Evolutionary conservation across 1,140 invertebrate species (phyloP), one percentile per base, ranked within the genome.

Genomic region (Cepaea nemoralis): DNA sequence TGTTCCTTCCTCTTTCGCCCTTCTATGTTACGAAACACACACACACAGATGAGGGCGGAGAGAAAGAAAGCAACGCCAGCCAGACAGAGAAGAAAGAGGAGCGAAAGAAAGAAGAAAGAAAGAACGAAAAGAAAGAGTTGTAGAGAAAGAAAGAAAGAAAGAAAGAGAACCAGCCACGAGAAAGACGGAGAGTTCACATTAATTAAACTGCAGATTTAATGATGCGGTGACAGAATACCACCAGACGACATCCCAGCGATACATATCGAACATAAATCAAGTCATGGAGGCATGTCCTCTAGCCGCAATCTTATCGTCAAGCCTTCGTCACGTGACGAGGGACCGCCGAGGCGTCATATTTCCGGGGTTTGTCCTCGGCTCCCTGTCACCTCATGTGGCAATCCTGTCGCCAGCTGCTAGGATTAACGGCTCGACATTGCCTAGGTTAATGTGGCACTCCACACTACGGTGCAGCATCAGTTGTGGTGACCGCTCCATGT

Each of bases 181-280:
- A n/a, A 40, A 73, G 39, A 73, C 12, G 39, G 37, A 73, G 70
- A 73, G 37, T n/a, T n/a, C n/a, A n/a, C n/a, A n/a, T n/a, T n/a
- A n/a, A n/a, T n/a, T n/a, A n/a, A n/a, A n/a, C n/a, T n/a, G n/a
- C n/a, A n/a, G n/a, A n/a, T n/a, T n/a, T n/a, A n/a, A n/a, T n/a
- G n/a, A n/a, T n/a, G n/a, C n/a, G n/a, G n/a, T n/a, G n/a, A n/a
- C n/a, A n/a, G n/a, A n/a, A 55, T 22, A 22, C 19, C 50, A 24
- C n/a, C 50, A 55, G 19, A 24, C 16, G 22, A 55, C 19, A 55
- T 55, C 19, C 3, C 19, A 10, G 50, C n/a, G n/a, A 55, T 55
- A 55, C 22, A 8, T 22, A 19, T 55, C 50, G 19, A 19, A 14
- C 50, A 55, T 10, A 22, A 55, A 55, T 2, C n/a, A 14, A 24